Base-by-base conservation (phyloP, 2,888 invertebrate species). In the Altica lythri region DNA sequence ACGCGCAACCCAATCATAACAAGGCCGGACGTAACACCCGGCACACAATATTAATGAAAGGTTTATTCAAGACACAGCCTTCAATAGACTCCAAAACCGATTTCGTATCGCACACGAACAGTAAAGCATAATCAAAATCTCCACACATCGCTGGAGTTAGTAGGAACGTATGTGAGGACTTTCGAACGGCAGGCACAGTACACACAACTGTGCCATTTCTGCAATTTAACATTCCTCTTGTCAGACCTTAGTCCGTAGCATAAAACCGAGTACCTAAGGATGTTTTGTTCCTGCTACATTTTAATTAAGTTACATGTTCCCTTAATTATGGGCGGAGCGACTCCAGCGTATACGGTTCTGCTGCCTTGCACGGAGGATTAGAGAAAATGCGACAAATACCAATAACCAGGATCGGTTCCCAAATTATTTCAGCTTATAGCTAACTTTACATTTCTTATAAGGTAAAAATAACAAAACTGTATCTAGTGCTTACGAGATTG, bases 251-350 rank as follows among this genome's bases (percentile, higher is more conserved):
- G 35, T 53, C 53, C 27, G 46, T 18, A 53, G 43, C 22, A 29
- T n/a, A 37, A 43, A 32, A 37, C 47, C 53, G 32, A 22, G 32
- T 53, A 43, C n/a, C n/a, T n/a, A 48, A 43, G 43, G 47, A 48
- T 48, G 53, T 53, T 53, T 52, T 53, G 53, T 53, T 53, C 27
- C 17, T 40, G 35, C 19, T 48, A 42, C 16, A 43, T 43, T 53
- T 48, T 48, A 53, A 53, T 53, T 53, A 53, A 48, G 53, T 48
- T 53, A 53, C 53, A 53, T 43, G 48, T 30, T 48, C 34, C 48
- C 43, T 48, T 48, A 48, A 53, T 53, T 53, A 48, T 30, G 34
- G 49, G 49, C 32, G 40, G 17, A 30, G 13, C 40, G 19, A 5
- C 16, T 34, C 1, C 8, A 9, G 9, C 30, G 10, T 30, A 12